Evolutionary conservation across 2,797 vertebrate genomes (phyloP).

Genomic region (Esox masquinongy): DNA sequence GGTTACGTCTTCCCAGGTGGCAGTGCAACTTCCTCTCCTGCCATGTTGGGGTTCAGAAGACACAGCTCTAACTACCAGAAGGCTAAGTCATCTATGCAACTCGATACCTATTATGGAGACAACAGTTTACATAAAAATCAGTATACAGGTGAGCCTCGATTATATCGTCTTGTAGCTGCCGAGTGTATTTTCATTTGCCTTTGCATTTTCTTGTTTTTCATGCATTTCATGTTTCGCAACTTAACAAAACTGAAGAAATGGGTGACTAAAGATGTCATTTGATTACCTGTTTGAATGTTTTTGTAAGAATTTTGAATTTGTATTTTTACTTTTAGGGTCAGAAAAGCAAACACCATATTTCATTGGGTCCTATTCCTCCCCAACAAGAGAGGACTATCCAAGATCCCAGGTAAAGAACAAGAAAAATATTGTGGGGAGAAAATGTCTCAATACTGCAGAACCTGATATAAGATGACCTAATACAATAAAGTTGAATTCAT

Average conservation of each 20-base stretch:
- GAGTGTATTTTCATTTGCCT: background rate
- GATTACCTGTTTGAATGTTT: background rate
- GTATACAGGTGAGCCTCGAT: constrained; percentile 80
- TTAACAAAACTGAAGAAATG: background rate
- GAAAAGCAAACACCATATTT: constrained; percentile 94
- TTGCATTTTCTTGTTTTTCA: background rate
- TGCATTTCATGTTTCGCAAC: background rate
- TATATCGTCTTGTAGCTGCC: background rate
- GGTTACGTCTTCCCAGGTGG: constrained; percentile 75
- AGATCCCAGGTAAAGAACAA: constrained; percentile 83
- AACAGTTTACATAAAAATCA: constrained; percentile 86
- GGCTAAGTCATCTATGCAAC: constrained; percentile 95
- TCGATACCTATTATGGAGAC: constrained; percentile 91
- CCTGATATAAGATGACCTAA: too few relatives aligned
- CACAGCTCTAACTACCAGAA: constrained; percentile 90
- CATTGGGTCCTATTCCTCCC: constrained; percentile 95
- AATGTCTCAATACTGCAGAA: too few relatives aligned
- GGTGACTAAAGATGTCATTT: background rate
- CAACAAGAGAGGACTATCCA: constrained; percentile 88
- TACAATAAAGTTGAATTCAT: too few relatives aligned
- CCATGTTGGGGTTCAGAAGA: constrained; percentile 90
- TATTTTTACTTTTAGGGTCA: constrained; percentile 76
- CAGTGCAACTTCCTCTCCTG: constrained; percentile 95
- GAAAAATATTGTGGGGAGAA: too few relatives aligned
- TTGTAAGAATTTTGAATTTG: background rate